Base-by-base conservation (phyloP, 30 jellyfish, hydroid and myxozoan species). In the Mastigias papua region DNA sequence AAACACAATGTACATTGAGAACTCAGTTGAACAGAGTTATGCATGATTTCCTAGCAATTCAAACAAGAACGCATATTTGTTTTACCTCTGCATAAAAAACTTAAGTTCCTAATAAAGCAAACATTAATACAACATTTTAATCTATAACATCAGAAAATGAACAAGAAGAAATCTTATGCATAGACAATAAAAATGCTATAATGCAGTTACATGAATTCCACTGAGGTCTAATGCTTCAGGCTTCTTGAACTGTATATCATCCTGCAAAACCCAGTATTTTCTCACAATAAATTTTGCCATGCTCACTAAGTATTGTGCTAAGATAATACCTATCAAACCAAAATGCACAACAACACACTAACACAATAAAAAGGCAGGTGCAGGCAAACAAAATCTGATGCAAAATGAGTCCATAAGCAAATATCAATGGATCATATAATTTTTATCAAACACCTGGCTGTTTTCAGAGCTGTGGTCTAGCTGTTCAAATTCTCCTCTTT, bases 171-270 rank as follows among this genome's bases (percentile, higher is more conserved):
- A 8, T 42, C 54, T 4, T 8, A 4, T 0, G 7, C 7, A 8
- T 4, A 42, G 13, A 42, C 54, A 42, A 42, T 42, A 15, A 42
- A 42, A 42, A 42, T 8, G 54, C 7, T 8, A 42, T 8, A 0
- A 42, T n/a, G 13, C 13, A 42, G 7, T 31, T 71, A 83, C 92
- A 83, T 83, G 92, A 34, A 83, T 83, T 25, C 92, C 92, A 34
- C 79, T 83, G 73, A 83, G 86, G 67, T 83, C 92, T 58, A 83
- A 22, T 17, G 65, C 26, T 1, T 83, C 83, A 65, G 31, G 2
- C 1, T 64, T 58, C 8, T 51, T 64, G 21, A 65, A 11, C 25
- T 80, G 81, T 26, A n/a, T 49, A 16, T 64, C 89, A 60, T 60
- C 48, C 89, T 78, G 68, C 51, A 78, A 78, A 78, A 49, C 7